phyloP scores from a whole-genome alignment of 2,797 vertebrate genomes.

The Coilia nasus region DNA sequence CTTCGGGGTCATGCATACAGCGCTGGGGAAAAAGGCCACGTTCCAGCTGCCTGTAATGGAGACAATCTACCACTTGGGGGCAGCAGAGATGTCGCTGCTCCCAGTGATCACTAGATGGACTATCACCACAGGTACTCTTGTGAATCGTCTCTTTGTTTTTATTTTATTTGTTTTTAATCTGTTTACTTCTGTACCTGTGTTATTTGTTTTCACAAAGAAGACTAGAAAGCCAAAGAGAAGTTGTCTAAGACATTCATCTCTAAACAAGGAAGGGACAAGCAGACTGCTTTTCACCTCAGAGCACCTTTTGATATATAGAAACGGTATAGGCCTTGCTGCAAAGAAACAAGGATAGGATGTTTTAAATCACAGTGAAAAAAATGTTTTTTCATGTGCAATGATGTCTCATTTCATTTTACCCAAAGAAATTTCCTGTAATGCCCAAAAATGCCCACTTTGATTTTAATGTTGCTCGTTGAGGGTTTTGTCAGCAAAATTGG shows the following conservation, averaged over 20 bases:
- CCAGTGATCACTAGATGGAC: constrained; percentile 20
- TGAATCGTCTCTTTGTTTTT: constrained; percentile 47
- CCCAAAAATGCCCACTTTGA: background rate
- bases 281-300: constrained; percentile 14
- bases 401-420: constrained; percentile 7
- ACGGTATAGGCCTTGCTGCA: constrained; percentile 17
- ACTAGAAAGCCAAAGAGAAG: constrained; percentile 42
- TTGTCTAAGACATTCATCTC: constrained; percentile 29
- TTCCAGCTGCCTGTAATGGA: constrained; percentile 51
- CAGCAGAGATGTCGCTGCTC: constrained; percentile 49
- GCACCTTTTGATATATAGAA: constrained; percentile 19
- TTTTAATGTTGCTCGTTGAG: background rate
- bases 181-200: background rate
- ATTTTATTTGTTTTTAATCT: constrained; percentile 64
- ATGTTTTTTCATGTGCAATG: background rate
- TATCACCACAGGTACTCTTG: constrained; percentile 22
- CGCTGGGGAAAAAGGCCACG: background rate
- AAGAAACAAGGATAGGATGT: constrained; percentile 12
- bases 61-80: constrained; percentile 59
- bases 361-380: constrained; percentile 7
- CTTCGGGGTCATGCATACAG: background rate
- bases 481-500: constrained; percentile 6
- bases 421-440: constrained; percentile 12
- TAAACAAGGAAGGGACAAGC: constrained; percentile 20
- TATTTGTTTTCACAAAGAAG: constrained; percentile 26